Percentiles rank a stretch among this genome's conserved stretches.
phyloP scores from a whole-genome alignment of 2,797 vertebrate species.

The Bryconaethiops microstoma region DNA sequence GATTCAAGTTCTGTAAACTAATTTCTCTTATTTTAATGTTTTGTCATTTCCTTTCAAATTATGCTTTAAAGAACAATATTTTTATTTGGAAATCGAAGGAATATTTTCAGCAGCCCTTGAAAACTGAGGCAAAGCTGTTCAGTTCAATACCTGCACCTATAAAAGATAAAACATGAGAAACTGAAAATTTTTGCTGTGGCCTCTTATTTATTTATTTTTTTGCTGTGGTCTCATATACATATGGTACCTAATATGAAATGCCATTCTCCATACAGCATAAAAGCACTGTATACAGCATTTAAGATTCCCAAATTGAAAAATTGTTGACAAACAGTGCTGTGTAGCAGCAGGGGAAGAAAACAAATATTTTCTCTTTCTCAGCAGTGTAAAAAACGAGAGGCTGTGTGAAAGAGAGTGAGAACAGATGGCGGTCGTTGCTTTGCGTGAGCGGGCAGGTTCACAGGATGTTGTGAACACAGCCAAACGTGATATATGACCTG shows the following conservation, averaged over 20 bases:
- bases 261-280: background rate
- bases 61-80: too few relatives aligned
- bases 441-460: conserved; percentile 11
- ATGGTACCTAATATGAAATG: background rate
- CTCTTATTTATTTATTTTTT: too few relatives aligned
- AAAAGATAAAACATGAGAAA: too few relatives aligned
- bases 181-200: too few relatives aligned
- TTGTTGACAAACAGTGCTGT: conserved; percentile 17
- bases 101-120: too few relatives aligned
- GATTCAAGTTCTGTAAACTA: too few relatives aligned
- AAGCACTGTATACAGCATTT: background rate
- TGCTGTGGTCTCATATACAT: too few relatives aligned
- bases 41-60: too few relatives aligned
- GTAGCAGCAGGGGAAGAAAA: background rate
- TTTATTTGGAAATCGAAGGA: too few relatives aligned
- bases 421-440: conserved; percentile 4
- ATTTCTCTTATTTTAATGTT: too few relatives aligned
- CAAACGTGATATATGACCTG: conserved; percentile 28
- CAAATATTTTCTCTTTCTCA: conserved; percentile 44
- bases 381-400: conserved; percentile 19
- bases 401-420: conserved; percentile 14
- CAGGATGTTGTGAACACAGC: conserved; percentile 4
- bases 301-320: background rate
- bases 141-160: too few relatives aligned
- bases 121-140: too few relatives aligned